Evolutionary conservation across 2,888 invertebrate species (phyloP), one percentile per base, ranked within the genome.

Genomic region (Peribatodes rhomboidaria): DNA sequence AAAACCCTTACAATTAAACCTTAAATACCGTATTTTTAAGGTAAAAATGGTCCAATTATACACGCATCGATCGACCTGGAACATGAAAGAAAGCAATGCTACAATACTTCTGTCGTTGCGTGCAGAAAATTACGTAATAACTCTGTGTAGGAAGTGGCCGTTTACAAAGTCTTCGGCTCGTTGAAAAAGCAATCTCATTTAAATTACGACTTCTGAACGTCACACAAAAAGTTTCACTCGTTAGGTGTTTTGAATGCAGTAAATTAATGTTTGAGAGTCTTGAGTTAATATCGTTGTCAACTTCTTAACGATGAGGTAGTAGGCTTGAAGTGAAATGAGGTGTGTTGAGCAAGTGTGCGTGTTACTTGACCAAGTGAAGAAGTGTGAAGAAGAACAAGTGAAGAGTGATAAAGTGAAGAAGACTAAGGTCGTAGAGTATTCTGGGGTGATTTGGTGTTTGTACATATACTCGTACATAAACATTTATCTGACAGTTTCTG

Each of bases 101-200:
- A 55, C 55, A 55, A 55, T 55, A 55, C 55, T 18, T 18, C 18
- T 55, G 44, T 55, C 55, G 35, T 55, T 46, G 55, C 55, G 55
- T 49, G 61, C 50, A 56, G 49, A 41, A 63, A 63, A 63, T 54
- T 58, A 63, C 58, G 58, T 63, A 63, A 63, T 63, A 63, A 58
- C 41, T 63, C 57, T 63, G 52, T 58, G 71, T 58, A 52, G 62
- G 63, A 65, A 68, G 63, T 61, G 55, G 55, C 61, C 63, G 64
- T 37, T 67, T 62, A 65, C 57, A 54, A 58, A 62, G 62, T 60
- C 61, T 67, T 63, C 54, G 58, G 53, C 62, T 68, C 64, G 67
- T 65, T 70, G 58, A 70, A 70, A 70, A 68, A 67, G 66, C 65
- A 70, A 70, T 70, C 67, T 62, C 67, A 64, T 68, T 70, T 65